phyloP scores from a whole-genome alignment of 2,113 vertebrate species.

The Colaptes auratus region DNA sequence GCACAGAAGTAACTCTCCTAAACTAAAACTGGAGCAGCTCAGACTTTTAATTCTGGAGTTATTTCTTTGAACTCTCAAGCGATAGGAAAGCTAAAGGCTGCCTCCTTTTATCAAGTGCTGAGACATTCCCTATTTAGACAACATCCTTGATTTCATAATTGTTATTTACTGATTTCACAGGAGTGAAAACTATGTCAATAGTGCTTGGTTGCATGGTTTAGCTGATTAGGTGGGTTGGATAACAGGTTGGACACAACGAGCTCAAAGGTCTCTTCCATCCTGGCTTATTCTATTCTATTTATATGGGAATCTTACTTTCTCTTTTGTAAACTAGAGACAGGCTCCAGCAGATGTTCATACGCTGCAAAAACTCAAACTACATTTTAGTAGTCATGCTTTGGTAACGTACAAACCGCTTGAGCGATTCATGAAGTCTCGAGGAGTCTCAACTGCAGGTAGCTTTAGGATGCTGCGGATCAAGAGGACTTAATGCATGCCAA shows the following conservation, averaged over 20 bases:
- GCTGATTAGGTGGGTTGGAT: no score
- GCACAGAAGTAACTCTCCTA: neutral
- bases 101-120: neutral
- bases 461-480: neutral
- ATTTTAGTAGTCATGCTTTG: neutral
- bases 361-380: neutral
- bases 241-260: no score
- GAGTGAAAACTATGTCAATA: neutral
- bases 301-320: neutral
- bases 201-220: no score
- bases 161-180: neutral
- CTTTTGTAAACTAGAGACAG: neutral
- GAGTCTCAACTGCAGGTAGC: neutral
- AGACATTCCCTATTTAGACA: neutral
- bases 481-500: neutral
- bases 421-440: neutral
- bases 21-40: neutral
- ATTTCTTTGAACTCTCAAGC: neutral
- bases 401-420: neutral
- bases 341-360: neutral
- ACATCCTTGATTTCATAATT: neutral
- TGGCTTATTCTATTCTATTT: no score
- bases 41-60: neutral
- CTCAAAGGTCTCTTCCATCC: no score
- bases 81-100: neutral